Evolutionary conservation across 1,140 invertebrate species (phyloP), one percentile per base, ranked within the genome.

Genomic region (Cotesia typhae): DNA sequence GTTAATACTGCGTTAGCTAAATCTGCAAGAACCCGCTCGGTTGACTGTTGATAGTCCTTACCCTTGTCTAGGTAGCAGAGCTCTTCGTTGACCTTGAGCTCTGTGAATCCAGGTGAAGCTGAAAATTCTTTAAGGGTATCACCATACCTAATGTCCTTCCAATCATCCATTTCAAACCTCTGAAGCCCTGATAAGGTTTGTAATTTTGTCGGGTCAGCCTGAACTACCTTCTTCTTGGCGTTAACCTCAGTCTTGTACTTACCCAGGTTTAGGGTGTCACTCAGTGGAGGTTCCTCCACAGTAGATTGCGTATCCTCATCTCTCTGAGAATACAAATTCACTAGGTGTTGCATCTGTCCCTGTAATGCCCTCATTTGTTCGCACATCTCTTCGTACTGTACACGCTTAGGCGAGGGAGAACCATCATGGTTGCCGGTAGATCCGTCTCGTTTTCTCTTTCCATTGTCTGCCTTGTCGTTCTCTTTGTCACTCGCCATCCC

Each of bases 31-130:
- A 76, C 52, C 0, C 74, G 41, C 9, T 81, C 80, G 0, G 75
- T 74, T 4, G 74, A 63, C 5, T 38, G 17, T 28, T 76, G 52
- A 37, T 63, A 51, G 69, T 70, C 64, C 28, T 74, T 77, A 1
- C 59, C 59, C 47, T 70, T 75, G 37, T 75, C 52, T 0, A 78
- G 57, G 51, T 72, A 52, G 69, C 77, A 77, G 6, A 79, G 14
- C 38, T 79, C 78, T 47, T 78, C 76, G 57, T 79, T 79, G 5
- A 74, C 59, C 53, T 77, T 72, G 14, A 78, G 71, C 3, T 78
- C 74, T 6, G 47, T 35, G 68, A 78, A 79, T 6, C 76, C 78
- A 3, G 76, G 77, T 14, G 73, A 59, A 12, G 76, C 68, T 37
- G 61, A 63, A 53, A 75, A 76, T 17, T 12, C 36, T 69, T 74